Base-by-base conservation (phyloP, 1,140 invertebrate genomes). In the Caenorhabditis inopinata region DNA sequence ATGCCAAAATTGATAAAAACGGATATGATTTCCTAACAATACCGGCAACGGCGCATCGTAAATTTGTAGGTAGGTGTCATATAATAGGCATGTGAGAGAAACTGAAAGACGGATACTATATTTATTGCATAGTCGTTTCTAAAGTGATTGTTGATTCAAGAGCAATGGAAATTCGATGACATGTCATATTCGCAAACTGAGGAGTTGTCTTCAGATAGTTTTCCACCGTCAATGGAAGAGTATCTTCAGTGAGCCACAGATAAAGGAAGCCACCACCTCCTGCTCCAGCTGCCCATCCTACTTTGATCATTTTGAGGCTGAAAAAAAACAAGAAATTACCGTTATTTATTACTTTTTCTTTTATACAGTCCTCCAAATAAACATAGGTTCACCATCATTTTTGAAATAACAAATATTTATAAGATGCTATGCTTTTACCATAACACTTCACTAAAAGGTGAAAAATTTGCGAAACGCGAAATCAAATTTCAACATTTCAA, bases 51-150 rank as follows among this genome's bases (percentile, higher is more conserved):
- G 21, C 58, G 25, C 32, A 68, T 68, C 58, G 58, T 68, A 68
- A 68, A 68, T 68, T 32, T 68, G 58, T 68, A 68, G 58, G 58
- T 68, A 68, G 58, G 58, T 68, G 58, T 68, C 32, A 38, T 68
- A 38, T 68, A 68, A 68, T 68, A 68, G 58, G 58, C 58, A 58
- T 58, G 53, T 58, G 53, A 58, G 53, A 58, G 35, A n/a, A 16
- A 32, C 16, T 42, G 18, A 23, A 68, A 21, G 25, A 25, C 18
- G 3, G 21, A 9, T 9, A 9, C 16, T 25, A 53, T 53, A 53
- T 53, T 53, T 53, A 53, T 53, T 53, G 27, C 49, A n/a, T 38
- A 68, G 29, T 51, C 16, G 27, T 7, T 51, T 51, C 23, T 16
- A 51, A 27, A 25, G 58, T 68, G 58, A 68, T 9, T 16, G 58